Base-by-base conservation (phyloP, 37 sponge, comb jelly and placozoan genomes). In the Tethya wilhelma region DNA sequence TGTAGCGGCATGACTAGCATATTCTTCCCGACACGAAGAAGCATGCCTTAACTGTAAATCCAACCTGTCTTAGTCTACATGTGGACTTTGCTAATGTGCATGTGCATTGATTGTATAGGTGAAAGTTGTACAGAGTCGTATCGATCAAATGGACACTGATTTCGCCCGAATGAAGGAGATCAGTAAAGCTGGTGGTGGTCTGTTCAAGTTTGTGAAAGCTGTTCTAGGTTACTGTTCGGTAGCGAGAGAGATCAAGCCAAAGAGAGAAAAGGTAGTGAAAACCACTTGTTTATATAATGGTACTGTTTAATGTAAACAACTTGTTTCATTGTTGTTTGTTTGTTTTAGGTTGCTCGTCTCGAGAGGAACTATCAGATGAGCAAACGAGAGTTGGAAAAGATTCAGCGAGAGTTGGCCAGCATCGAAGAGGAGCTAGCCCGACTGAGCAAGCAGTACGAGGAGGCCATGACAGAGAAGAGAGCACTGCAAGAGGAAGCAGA, bases 141-240 rank as follows among this genome's bases (percentile, higher is more conserved):
- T 97, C 79, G 77, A 89, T 65, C 81, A 91, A 70, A 79, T 91
- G 91, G 94, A 94, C 58, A 79, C 86, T 19, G 89, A 79, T 29
- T 72, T 82, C 32, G 87, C 91, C 32, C 83, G 89, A 2, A 98
- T 98, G 99, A 86, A 81, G 56, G 86, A 87, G 19, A 94, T 96
- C 70, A 94, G 95, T 45, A 82, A 83, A 33, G 99, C 99, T 73
- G 99, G 99, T 55, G 89, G 92, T 43, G 99, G 99, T 12, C 77
- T 98, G 71, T 94, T 77, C 78, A 92, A 92, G 84, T 98, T 96
- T 79, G 97, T 93, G n/a, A 87, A 75, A 45, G 99, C 99, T 71
- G 97, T 98, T 26, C 82, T 98, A 25, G 99, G 99, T 30, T 98
- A 98, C 87, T 98, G 99, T 71, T 75, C 60, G 37, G 99, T 98